These are phyloP conservation scores for Ciconia maguari DNA, from an alignment of 2,113 vertebrate genomes.

Conservation along the genomic window DNA sequence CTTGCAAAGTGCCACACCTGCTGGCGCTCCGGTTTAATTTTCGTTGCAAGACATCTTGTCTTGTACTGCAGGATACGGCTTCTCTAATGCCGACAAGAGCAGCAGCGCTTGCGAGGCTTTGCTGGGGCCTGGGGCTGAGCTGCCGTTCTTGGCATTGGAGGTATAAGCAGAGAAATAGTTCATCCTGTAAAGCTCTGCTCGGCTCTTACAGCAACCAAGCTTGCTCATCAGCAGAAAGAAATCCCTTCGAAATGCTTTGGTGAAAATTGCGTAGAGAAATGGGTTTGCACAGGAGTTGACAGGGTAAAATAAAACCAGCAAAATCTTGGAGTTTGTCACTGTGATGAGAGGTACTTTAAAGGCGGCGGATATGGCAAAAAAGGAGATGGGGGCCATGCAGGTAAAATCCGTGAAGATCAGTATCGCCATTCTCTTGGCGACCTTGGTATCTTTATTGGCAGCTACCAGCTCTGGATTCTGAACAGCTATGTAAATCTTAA, in stretches of 20 bases:
- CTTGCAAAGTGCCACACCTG: not conserved
- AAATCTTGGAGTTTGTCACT: slow-evolving; percentile 90
- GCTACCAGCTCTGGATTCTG: slow-evolving; percentile 82
- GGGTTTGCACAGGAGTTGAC: slow-evolving; percentile 95
- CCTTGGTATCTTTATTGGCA: slow-evolving; percentile 84
- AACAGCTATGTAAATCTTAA: slow-evolving; percentile 87
- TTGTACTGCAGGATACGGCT: slow-evolving; percentile 21
- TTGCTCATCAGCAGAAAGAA: slow-evolving; percentile 83
- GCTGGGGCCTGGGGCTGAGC: slow-evolving; percentile 37
- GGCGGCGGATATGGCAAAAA: slow-evolving; percentile 92
- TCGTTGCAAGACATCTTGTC: slow-evolving; percentile 23
- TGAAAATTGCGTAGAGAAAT: slow-evolving; percentile 92
- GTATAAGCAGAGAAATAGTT: slow-evolving; percentile 74
- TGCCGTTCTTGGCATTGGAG: slow-evolving; percentile 68
- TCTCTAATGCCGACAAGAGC: slow-evolving; percentile 45
- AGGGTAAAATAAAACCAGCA: slow-evolving; percentile 93
- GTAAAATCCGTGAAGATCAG: slow-evolving; percentile 95
- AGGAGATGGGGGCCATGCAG: slow-evolving; percentile 94
- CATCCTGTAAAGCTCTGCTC: slow-evolving; percentile 76
- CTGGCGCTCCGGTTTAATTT: not conserved
- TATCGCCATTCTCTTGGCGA: slow-evolving; percentile 92
- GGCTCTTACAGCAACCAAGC: slow-evolving; percentile 77
- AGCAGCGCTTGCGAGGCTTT: slow-evolving; percentile 56
- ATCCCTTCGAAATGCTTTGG: slow-evolving; percentile 86
- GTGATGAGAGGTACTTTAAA: slow-evolving; percentile 90